Base-by-base conservation (phyloP, 2,888 invertebrate genomes). In the Bhutanitis thaidina region DNA sequence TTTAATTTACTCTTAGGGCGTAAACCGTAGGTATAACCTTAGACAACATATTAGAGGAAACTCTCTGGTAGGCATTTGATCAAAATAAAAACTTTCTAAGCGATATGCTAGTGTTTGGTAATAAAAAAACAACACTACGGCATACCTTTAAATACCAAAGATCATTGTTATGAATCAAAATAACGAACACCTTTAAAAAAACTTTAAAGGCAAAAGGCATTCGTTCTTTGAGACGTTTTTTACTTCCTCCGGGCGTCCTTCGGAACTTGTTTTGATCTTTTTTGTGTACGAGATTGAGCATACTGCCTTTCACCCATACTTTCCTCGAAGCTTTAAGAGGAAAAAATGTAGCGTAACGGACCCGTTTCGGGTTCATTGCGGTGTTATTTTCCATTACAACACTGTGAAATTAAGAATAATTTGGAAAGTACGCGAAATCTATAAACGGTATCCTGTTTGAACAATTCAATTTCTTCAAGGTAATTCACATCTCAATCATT, bases 201-300 rank as follows among this genome's bases (percentile, higher is more conserved):
- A 30, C 14, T 41, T 10, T 7, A 32, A 50, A 39, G 20, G 14
- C 27, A 34, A 12, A 38, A 44, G 34, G n/a, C 25, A 39, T 43
- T 27, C 20, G 20, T 39, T 34, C 27, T 25, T 12, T 39, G 20
- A 10, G n/a, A 15, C 14, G n/a, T n/a, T n/a, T 77, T 80, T 77
- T 77, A 71, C 69, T 76, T 76, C 74, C 69, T 67, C 62, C 59
- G 48, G 56, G 56, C 64, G 69, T 70, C 77, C 74, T 74, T 65
- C 60, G 59, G 65, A 82, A 84, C 84, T 74, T 55, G 84, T 79
- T 50, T 49, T 1, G 27, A 27, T n/a, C 30, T 60, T 56, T 77
- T 62, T 57, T 47, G 61, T 55, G 56, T 56, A 62, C 32, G 9
- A 37, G 36, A 14, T 29, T 27, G 16, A 9, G 8, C 15, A 63